Percentiles rank a stretch among this genome's conserved stretches.
Conservation (phyloP, 2,113 vertebrate genomes). For the Calidris pygmaea region DNA sequence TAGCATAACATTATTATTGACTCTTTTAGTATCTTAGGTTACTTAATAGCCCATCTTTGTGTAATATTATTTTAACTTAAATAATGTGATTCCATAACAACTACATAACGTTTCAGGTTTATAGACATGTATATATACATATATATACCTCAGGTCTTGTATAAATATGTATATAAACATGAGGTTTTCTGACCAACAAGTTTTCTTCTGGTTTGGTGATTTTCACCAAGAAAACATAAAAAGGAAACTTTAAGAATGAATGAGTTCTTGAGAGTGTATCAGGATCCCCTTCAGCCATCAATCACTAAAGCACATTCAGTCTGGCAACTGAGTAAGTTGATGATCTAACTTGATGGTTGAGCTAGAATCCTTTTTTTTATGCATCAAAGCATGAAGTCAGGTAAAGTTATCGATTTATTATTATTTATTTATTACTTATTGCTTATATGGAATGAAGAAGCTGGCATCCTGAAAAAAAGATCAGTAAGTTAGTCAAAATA, state of each 20-base stretch:
- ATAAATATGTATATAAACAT: neutral
- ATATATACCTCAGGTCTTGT: neutral
- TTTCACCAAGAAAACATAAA: neutral
- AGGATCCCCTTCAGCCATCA: neutral
- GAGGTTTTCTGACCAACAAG: neutral
- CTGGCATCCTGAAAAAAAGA: neutral
- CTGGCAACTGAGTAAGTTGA: neutral
- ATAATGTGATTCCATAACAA: neutral
- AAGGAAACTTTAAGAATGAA: neutral
- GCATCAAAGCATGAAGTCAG: neutral
- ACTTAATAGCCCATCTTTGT: neutral
- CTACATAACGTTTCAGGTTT: neutral
- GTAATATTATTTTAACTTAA: neutral
- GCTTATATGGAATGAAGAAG: neutral
- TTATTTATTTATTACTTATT: neutral
- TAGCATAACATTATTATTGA: neutral
- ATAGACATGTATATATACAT: neutral
- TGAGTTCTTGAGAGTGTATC: neutral
- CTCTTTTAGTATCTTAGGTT: rapidly evolving
- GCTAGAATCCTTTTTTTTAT: neutral
- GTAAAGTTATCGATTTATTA: neutral
- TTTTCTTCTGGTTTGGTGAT: neutral
- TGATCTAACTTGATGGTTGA: neutral
- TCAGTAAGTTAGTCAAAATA: neutral
- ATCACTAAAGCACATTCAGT: neutral